Percentiles rank a stretch among this genome's conserved stretches.
Evolutionary conservation across 2,113 vertebrate species (phyloP).

Genomic region (Antigone vipio): DNA sequence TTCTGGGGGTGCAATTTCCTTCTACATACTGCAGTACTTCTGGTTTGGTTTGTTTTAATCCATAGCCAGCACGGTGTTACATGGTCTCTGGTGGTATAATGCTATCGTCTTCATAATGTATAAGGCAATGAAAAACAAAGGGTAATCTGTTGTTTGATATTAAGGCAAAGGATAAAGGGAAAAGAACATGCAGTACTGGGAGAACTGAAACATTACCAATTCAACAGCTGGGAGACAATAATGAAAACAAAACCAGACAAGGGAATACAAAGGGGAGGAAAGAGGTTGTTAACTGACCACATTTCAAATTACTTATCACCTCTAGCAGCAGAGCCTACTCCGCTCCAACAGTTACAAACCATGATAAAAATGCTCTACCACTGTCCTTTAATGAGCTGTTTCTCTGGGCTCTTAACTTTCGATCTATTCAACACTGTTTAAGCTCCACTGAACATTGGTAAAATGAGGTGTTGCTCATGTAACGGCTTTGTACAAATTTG

Average conservation of each 20-base stretch:
- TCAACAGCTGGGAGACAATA: slow-evolving; percentile 15
- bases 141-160: not conserved
- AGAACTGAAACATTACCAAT: not conserved
- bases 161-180: slow-evolving; percentile 4
- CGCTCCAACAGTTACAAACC: not conserved
- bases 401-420: not conserved
- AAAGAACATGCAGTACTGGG: not conserved
- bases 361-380: not conserved
- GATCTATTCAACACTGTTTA: not conserved
- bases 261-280: not conserved
- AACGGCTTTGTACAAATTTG: not conserved
- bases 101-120: not conserved
- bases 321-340: not conserved
- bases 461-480: not conserved
- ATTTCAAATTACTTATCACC: slow-evolving; percentile 20
- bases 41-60: not conserved
- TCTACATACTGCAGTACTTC: not conserved
- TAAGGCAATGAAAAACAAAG: not conserved
- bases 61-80: not conserved
- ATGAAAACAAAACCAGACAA: not conserved
- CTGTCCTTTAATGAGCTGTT: not conserved
- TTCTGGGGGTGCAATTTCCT: not conserved
- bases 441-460: not conserved
- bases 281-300: not conserved
- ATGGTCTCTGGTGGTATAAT: not conserved